phyloP scores from a whole-genome alignment of 2,797 vertebrate species.

The Notamacropus eugenii region DNA sequence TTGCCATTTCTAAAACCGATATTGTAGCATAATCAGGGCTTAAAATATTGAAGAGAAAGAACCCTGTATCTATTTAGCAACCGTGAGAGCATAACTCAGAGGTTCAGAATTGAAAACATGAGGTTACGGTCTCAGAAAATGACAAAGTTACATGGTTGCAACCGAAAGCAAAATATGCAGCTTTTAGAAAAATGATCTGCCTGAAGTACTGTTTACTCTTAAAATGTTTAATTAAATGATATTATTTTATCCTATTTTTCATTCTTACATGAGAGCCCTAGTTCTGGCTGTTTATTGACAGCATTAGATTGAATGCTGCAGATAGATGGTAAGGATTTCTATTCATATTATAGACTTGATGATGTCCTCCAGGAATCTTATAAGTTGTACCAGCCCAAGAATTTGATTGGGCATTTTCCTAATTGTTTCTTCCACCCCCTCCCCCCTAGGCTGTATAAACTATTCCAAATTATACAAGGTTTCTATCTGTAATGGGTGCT shows the following conservation, averaged over 20 bases:
- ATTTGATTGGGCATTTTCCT: no score
- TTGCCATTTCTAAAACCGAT: not conserved
- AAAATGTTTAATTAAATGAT: slow-evolving; percentile 80
- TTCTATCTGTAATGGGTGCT: not conserved
- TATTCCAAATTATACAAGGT: not conserved
- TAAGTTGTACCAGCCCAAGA: not conserved
- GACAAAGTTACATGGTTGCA: slow-evolving; percentile 34
- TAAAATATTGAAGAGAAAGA: not conserved
- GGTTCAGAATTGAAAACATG: not conserved
- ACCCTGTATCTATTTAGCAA: not conserved
- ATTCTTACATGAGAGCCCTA: slow-evolving; percentile 78
- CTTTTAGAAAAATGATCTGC: slow-evolving; percentile 14
- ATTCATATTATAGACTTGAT: not conserved
- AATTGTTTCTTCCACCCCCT: rapidly evolving
- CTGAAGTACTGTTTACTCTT: slow-evolving; percentile 67
- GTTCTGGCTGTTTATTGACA: slow-evolving; percentile 76
- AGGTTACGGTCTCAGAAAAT: not conserved
- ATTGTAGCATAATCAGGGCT: not conserved
- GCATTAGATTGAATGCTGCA: slow-evolving; percentile 74
- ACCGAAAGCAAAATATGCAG: not conserved
- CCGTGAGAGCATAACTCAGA: not conserved
- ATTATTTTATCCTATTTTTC: slow-evolving; percentile 76
- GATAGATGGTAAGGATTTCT: slow-evolving; percentile 64
- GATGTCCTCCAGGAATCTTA: not conserved
- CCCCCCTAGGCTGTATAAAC: not conserved